Conservation (phyloP, 1,140 invertebrate genomes). For the Leptinotarsa defecta region DNA sequence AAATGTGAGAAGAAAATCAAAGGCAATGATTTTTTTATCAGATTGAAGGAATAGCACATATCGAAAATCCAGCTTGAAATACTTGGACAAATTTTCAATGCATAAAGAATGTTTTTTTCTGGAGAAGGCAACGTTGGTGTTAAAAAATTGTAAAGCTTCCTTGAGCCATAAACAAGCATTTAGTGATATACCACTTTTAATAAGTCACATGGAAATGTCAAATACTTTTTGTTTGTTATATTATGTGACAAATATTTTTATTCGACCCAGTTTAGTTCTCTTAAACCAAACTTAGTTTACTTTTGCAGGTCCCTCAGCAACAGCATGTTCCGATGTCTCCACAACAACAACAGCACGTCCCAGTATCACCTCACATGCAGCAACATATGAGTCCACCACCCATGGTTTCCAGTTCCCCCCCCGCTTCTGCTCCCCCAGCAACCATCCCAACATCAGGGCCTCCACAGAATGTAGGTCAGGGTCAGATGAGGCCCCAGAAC, state of each 20-base stretch:
- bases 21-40: background rate
- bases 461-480: conserved; percentile 54
- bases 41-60: too few species aligned
- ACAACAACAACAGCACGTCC: conserved; percentile 45
- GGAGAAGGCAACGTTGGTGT: too few species aligned
- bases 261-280: background rate
- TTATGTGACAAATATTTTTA: background rate
- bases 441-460: conserved; percentile 56
- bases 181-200: too few species aligned
- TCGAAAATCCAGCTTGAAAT: too few species aligned
- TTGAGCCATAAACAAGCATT: too few species aligned
- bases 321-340: conserved; percentile 46
- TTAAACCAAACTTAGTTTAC: background rate
- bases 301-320: conserved; percentile 48
- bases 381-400: conserved; percentile 58
- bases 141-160: too few species aligned
- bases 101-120: too few species aligned
- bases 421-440: conserved; percentile 55
- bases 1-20: background rate
- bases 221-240: too few species aligned
- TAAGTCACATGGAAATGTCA: too few species aligned
- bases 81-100: too few species aligned
- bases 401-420: conserved; percentile 56
- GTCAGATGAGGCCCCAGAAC: conserved; percentile 60
- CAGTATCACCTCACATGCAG: conserved; percentile 45